A percentile compares a stretch with the other conserved stretches of the same genome.
Conservation (phyloP, 2,113 vertebrate genomes). For the Dicrurus megarhynchus region DNA sequence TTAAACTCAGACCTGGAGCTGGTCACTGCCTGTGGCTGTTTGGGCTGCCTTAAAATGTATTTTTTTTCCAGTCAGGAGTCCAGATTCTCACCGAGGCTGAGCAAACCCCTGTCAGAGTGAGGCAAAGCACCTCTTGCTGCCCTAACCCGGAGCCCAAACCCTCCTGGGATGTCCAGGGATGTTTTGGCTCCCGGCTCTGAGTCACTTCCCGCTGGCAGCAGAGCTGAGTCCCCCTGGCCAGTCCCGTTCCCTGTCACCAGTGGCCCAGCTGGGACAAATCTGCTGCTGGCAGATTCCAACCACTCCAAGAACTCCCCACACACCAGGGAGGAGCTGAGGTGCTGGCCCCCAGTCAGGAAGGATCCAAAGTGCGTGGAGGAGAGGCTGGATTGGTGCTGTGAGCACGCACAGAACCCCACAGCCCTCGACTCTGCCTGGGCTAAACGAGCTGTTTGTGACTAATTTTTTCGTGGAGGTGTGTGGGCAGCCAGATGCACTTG, state of each 20-base stretch:
- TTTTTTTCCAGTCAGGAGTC: background rate
- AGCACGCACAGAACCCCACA: background rate
- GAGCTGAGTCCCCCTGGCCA: background rate
- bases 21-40: background rate
- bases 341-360: background rate
- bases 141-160: background rate
- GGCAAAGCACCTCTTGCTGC: background rate
- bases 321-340: background rate
- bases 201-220: background rate
- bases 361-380: rapidly evolving
- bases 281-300: background rate
- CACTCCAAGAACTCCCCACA: rapidly evolving
- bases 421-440: background rate
- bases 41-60: background rate
- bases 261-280: background rate
- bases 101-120: background rate
- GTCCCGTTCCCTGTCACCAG: background rate
- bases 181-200: background rate
- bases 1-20: background rate
- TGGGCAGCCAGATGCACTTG: background rate
- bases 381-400: background rate
- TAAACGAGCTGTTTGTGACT: background rate
- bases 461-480: background rate
- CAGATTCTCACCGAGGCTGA: background rate
- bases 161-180: rapidly evolving